These are phyloP conservation scores for Oreotrochilus melanogaster DNA, from an alignment of 2,113 vertebrate genomes.

Conservation along the genomic window DNA sequence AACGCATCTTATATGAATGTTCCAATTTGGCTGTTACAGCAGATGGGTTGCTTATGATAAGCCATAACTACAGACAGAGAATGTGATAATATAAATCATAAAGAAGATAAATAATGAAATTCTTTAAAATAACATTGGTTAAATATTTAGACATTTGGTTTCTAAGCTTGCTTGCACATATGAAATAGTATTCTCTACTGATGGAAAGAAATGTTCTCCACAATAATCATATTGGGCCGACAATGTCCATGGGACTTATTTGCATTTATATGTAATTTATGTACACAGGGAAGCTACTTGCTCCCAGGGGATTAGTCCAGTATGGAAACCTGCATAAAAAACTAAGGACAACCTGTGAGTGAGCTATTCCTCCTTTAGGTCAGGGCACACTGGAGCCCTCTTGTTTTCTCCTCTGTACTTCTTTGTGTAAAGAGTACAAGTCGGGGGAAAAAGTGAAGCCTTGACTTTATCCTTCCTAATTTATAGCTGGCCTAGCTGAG, in stretches of 20 bases:
- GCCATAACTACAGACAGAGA: constrained; percentile 81
- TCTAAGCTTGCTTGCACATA: constrained; percentile 78
- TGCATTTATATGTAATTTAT: constrained; percentile 45
- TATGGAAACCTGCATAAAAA: background rate
- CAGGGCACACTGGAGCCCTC: background rate
- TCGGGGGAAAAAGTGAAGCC: background rate
- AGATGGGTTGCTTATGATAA: constrained; percentile 88
- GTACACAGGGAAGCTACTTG: background rate
- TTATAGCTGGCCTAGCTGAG: constrained; percentile 25
- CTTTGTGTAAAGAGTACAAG: background rate
- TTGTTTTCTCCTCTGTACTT: background rate
- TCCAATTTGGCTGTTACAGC: constrained; percentile 85
- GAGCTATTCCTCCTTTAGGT: background rate
- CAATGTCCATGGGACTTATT: constrained; percentile 47
- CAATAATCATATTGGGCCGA: constrained; percentile 56
- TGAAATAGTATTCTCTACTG: constrained; percentile 75
- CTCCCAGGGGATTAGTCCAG: background rate
- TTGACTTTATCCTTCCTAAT: background rate
- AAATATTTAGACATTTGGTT: constrained; percentile 89
- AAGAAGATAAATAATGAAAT: constrained; percentile 88
- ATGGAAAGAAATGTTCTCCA: constrained; percentile 71
- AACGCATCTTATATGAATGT: constrained; percentile 85
- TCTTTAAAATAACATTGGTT: constrained; percentile 84
- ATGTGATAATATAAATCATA: constrained; percentile 87
- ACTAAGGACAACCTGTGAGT: background rate